Conservation (phyloP, 2,113 vertebrate species). For the Urocolius indicus region DNA sequence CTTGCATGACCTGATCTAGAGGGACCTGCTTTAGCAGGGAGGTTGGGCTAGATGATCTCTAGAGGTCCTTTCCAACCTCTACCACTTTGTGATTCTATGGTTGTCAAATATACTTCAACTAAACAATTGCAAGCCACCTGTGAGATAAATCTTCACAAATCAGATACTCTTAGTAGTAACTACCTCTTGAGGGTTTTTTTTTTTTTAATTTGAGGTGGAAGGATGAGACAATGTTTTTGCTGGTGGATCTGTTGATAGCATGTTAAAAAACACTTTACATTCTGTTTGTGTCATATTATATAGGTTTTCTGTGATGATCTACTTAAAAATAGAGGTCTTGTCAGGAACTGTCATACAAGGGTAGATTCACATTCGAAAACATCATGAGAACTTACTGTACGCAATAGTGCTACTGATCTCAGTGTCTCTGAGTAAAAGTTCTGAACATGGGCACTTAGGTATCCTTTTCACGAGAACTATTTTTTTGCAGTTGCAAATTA, state of each 20-base stretch:
- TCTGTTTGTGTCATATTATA: neutral
- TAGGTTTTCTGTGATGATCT: neutral
- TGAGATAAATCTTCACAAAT: neutral
- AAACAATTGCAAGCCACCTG: neutral
- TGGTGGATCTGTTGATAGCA: neutral
- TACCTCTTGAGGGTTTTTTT: neutral
- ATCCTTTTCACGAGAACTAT: neutral
- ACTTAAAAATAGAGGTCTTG: neutral
- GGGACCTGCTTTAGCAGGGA: no score
- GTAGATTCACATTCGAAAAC: neutral
- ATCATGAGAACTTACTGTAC: neutral
- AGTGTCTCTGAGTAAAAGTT: neutral
- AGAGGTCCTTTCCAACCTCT: no score
- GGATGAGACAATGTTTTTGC: neutral
- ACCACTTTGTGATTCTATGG: no score
- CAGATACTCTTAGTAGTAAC: neutral
- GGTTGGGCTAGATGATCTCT: no score
- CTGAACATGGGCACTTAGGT: neutral
- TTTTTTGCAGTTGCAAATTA: neutral
- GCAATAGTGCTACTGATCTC: neutral
- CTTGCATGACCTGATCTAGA: no score
- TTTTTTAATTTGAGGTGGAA: neutral
- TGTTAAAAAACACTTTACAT: neutral
- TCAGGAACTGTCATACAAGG: neutral
- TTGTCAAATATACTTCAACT: neutral